Evolutionary conservation across 1,140 invertebrate species (phyloP), one percentile per base, ranked within the genome.

Genomic region (Procambarus virginalis): DNA sequence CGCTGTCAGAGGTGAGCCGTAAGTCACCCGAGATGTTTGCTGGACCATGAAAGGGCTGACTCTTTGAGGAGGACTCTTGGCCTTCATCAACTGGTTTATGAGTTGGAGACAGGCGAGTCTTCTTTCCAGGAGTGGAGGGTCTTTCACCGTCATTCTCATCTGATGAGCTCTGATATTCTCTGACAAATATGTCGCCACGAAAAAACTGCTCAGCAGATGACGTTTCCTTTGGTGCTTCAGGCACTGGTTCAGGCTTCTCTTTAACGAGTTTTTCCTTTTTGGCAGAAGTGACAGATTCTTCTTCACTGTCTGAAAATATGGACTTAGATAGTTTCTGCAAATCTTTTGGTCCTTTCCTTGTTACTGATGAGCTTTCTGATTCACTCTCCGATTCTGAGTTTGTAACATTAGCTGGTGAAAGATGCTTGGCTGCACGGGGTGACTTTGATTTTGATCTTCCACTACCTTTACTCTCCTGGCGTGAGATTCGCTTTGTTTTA

Each of bases 301-400:
- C 91, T 51, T 92, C 91, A 78, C 91, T 92, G 49, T 92, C 91
- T n/a, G 90, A 92, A 82, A 92, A 91, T 73, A 92, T 92, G n/a
- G 91, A 92, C 49, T 90, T 89, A 0, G 88, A 60, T 9, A 68
- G 45, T 73, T 92, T 92, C 68, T 83, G 84, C 34, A 86, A 10
- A 49, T 86, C 75, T 45, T 86, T 87, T 49, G 68, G 48, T 48
- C 34, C 46, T 84, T 78, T 20, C 34, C 70, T 22, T 46, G 75
- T 46, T 70, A 68, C 12, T n/a, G 81, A 51, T 58, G 70, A 79
- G 45, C 79, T 75, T 34, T 92, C 91, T 8, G 79, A 34, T 51
- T 86, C 84, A 86, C 87, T 87, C 60, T 92, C 88, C 6, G 91
- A 92, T 48, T 90, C 91, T 2, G 79, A 49, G 73, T 92, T 84